Evolutionary conservation across 1,140 invertebrate species (phyloP).

Genomic region (Penaeus vannamei): DNA sequence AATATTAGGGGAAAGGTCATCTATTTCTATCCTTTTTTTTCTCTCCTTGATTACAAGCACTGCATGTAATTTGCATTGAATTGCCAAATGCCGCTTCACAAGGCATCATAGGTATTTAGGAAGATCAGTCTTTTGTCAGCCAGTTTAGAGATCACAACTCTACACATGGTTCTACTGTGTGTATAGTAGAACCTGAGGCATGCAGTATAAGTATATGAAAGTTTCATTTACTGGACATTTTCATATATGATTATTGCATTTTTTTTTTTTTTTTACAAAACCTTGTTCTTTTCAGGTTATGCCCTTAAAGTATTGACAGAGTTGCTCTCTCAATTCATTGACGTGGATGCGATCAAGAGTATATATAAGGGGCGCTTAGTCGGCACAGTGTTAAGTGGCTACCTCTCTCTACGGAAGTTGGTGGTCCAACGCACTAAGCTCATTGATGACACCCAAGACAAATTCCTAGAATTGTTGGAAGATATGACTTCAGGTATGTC

Average conservation of each 20-base stretch:
- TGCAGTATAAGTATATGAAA: no score
- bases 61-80: no score
- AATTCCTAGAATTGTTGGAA: conserved; percentile 92
- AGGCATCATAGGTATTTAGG: no score
- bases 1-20: not conserved
- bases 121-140: no score
- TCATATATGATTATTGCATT: no score
- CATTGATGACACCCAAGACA: conserved; percentile 97
- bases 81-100: no score
- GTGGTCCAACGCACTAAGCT: conserved; percentile 95
- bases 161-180: no score
- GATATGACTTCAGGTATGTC: conserved; percentile 91
- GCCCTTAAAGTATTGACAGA: conserved; percentile 90
- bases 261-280: no score
- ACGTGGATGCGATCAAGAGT: conserved; percentile 84
- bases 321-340: conserved; percentile 86
- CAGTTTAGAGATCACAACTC: no score
- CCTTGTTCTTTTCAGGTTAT: conserved; percentile 75
- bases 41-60: no score
- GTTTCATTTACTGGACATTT: no score
- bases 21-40: not conserved
- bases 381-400: conserved; percentile 92
- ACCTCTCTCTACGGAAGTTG: conserved; percentile 89
- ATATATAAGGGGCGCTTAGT: conserved; percentile 92
- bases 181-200: no score